Base-by-base conservation (phyloP, 92 coral and sea anemone species). In the Virgularia gustaviana region DNA sequence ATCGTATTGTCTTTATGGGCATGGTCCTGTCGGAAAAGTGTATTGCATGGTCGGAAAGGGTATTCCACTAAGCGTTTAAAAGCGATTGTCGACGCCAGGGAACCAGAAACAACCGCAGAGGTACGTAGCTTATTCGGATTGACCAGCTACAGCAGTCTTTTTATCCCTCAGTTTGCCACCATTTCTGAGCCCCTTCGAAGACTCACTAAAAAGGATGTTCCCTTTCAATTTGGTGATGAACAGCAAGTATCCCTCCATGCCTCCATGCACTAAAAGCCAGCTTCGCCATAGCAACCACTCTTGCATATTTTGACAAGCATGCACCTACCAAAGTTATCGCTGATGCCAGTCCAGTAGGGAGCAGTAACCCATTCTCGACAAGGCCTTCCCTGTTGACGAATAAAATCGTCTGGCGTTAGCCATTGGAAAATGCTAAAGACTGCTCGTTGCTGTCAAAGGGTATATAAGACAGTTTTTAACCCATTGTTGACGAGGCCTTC, bases 291-390 rank as follows among this genome's bases (percentile, higher is more conserved):
- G 85, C 83, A 19, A 41, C 67, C 11, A 66, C 85, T 1, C 45
- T 85, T 44, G 85, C 79, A 24, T 83, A 83, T 27, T 83, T 83
- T 36, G 75, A 78, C 60, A 71, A 78, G 66, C 38, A 11, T 39
- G 88, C 88, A 22, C 70, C 74, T 5, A 83, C 83, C 41, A 39
- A 72, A 72, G 57, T 83, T 3, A 44, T 78, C n/a, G 36, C 85
- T 13, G 85, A 84, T 42, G 85, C 88, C 7, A 79, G 88, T 49
- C 85, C 85, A 28, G 81, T 84, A 23, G 85, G 78, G n/a, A n/a
- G n/a, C n/a, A n/a, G n/a, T n/a, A n/a, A n/a, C n/a, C n/a, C n/a
- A n/a, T n/a, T n/a, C n/a, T n/a, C n/a, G n/a, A n/a, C n/a, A n/a
- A n/a, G n/a, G n/a, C n/a, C n/a, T n/a, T n/a, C n/a, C n/a, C n/a